These are phyloP conservation scores for Cartodere bifasciata DNA, from an alignment of 2,888 invertebrate species.

Conservation along the genomic window DNA sequence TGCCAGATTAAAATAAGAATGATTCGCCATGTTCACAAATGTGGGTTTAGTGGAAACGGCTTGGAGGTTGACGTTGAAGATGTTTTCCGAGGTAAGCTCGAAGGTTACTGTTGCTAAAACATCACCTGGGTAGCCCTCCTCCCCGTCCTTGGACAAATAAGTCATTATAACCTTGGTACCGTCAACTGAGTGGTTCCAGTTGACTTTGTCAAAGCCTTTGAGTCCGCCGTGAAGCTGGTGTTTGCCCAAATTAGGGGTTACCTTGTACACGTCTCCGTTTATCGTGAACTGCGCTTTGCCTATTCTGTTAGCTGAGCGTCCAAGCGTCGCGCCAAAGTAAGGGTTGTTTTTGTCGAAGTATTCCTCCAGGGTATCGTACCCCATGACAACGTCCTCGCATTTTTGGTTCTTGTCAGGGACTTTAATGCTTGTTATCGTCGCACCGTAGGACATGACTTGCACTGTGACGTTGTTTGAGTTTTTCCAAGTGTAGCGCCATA, in stretches of 20 bases:
- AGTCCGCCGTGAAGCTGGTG: slow-evolving; percentile 74
- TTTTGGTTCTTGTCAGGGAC: slow-evolving; percentile 63
- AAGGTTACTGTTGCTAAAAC: slow-evolving; percentile 59
- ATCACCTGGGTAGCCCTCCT: slow-evolving; percentile 84
- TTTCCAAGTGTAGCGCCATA: slow-evolving; percentile 52
- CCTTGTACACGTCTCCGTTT: slow-evolving; percentile 51
- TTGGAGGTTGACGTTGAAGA: slow-evolving; percentile 59
- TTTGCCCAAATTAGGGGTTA: slow-evolving; percentile 59
- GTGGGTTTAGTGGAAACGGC: slow-evolving; percentile 69
- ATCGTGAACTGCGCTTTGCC: slow-evolving; percentile 57
- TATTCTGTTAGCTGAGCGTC: slow-evolving; percentile 76
- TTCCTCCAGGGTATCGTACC: slow-evolving; percentile 70
- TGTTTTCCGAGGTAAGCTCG: slow-evolving; percentile 58
- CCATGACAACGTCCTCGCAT: slow-evolving; percentile 66
- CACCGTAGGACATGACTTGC: slow-evolving; percentile 72
- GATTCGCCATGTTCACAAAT: slow-evolving; percentile 75
- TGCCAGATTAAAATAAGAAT: slow-evolving; percentile 84
- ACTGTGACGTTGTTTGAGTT: slow-evolving; percentile 53
- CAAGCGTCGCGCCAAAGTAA: slow-evolving; percentile 81
- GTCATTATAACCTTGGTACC: slow-evolving; percentile 56
- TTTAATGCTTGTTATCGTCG: slow-evolving; percentile 67
- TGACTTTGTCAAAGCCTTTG: slow-evolving; percentile 67
- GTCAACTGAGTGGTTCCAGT: slow-evolving; percentile 53
- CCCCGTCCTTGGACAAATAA: slow-evolving; percentile 62
- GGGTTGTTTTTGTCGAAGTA: slow-evolving; percentile 56